Evolutionary conservation across 37 sponge, comb jelly and placozoan genomes (phyloP), one percentile per base, ranked within the genome.

Genomic region (Halichondria panicea): DNA sequence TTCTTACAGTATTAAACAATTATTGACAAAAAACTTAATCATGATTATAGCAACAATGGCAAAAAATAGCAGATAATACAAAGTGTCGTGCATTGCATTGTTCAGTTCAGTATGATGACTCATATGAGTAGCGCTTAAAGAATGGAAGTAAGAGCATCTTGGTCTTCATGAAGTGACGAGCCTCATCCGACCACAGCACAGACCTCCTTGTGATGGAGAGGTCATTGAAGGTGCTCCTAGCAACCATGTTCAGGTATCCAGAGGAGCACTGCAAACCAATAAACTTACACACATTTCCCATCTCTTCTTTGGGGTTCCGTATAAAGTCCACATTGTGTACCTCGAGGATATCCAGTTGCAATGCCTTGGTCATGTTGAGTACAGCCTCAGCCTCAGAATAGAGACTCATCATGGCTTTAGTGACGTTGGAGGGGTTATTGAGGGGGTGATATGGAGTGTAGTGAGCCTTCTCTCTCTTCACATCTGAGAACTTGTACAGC

Each of bases 291-390:
- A 79, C 40, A 4, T 30, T 28, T 37, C 30, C 28, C 80, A 79
- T 58, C 13, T 5, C 6, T 4, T 24, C 41, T 44, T 43, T 30
- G 0, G 80, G 56, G 7, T 42, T 6, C 18, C 60, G 59, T 22
- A 79, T 59, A 43, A 79, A 43, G 15, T 69, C 80, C 22, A n/a
- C 69, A 45, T 39, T 33, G 46, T 79, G 80, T 9, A 79, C 15
- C 24, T 68, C 80, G 12, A 69, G 46, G 0, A 58, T 57, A 6
- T 27, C 36, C 18, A 68, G 43, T 42, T 68, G n/a, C 13, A 46
- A 69, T 2, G 27, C 60, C 9, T 11, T 44, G 19, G 32, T 69
- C 69, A 79, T 58, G 15, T 79, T 43, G 0, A 42, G 9, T 8
- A 79, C 70, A 30, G 46, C 43, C 18, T 21, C 19, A 8, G 61